These are phyloP conservation scores for Neodiprion virginianus DNA, from an alignment of 1,140 invertebrate species.

Conservation along the genomic window DNA sequence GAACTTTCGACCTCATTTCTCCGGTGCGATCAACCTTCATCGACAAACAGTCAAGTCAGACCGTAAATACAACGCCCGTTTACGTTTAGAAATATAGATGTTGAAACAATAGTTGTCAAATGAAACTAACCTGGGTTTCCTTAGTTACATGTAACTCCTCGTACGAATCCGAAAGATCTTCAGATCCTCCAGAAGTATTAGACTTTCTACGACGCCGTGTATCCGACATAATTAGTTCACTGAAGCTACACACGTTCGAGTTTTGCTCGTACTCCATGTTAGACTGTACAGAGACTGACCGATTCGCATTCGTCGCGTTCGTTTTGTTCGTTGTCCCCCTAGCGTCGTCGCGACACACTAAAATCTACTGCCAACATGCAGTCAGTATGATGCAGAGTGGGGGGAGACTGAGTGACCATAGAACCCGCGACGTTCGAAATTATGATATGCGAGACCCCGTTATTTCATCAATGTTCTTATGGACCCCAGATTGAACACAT, in stretches of 20 bases:
- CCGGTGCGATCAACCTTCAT: conserved; percentile 4
- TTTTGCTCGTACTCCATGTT: background rate
- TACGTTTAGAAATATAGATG: background rate
- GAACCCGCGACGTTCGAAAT: too few species aligned
- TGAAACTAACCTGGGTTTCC: conserved; percentile 51
- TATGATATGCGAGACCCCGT: too few species aligned
- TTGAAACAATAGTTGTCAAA: background rate
- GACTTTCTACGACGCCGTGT: conserved; percentile 54
- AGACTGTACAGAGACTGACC: too few species aligned
- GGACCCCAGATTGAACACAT: too few species aligned
- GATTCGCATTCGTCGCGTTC: too few species aligned
- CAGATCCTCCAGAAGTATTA: conserved; percentile 53
- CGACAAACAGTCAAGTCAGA: conserved; percentile 10
- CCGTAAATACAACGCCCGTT: conserved; percentile 14
- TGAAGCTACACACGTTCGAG: background rate
- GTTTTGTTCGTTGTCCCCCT: too few species aligned
- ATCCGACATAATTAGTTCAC: conserved; percentile 51
- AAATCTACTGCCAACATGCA: too few species aligned
- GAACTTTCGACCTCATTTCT: conserved; percentile 24
- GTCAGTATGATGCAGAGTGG: too few species aligned
- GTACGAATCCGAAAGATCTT: conserved; percentile 56
- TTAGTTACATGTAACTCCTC: conserved; percentile 55
- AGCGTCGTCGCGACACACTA: too few species aligned
- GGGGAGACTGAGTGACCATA: too few species aligned
- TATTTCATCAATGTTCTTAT: too few species aligned